Conservation (phyloP, 2,113 vertebrate species). For the Motacilla tschutschensis region DNA sequence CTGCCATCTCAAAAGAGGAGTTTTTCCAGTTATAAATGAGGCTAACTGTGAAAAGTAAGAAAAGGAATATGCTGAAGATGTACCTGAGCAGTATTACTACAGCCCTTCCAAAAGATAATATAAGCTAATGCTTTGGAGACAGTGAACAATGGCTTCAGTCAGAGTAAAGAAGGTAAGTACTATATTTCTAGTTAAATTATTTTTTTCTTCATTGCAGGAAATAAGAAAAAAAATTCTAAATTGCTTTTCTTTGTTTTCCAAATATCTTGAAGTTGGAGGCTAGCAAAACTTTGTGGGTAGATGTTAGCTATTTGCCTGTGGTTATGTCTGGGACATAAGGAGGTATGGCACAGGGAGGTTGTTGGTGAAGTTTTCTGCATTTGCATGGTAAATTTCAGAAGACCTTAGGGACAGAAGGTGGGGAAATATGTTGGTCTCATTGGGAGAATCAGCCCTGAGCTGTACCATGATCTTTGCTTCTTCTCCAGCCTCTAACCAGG, state of each 20-base stretch:
- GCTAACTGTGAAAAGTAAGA: not conserved
- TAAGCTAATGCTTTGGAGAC: not conserved
- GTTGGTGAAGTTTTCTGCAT: not conserved
- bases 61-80: not conserved
- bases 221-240: not conserved
- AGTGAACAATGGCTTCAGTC: not conserved
- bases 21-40: not conserved
- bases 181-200: not conserved
- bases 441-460: not conserved
- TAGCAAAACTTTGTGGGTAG: not conserved
- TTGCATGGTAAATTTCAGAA: not conserved
- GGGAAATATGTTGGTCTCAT: not conserved
- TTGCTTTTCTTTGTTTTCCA: not conserved
- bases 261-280: not conserved
- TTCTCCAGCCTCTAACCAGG: not conserved
- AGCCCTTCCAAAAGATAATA: not conserved
- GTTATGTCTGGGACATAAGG: not conserved
- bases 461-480: not conserved
- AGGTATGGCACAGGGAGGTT: not conserved
- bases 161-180: not conserved
- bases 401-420: not conserved
- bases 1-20: not conserved
- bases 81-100: not conserved
- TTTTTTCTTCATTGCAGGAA: not conserved
- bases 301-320: not conserved